Conservation (phyloP, 2,113 vertebrate species). For the Triplophysa dalaica region DNA sequence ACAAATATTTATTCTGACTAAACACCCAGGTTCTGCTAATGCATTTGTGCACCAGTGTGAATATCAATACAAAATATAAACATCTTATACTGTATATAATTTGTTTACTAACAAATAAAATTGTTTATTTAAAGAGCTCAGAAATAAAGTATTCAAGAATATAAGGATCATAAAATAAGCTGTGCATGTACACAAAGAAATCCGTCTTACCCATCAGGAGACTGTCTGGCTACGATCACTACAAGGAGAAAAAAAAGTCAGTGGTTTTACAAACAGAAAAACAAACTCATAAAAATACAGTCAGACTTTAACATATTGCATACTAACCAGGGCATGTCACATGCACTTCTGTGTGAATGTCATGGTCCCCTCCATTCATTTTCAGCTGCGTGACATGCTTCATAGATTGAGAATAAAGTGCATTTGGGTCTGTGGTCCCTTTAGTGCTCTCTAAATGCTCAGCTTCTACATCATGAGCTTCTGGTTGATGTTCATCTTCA, state of each 20-base stretch:
- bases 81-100: not conserved
- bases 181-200: not conserved
- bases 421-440: slow-evolving; percentile 20
- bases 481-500: slow-evolving; percentile 47
- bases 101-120: too few relatives aligned
- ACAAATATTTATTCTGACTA: too few relatives aligned
- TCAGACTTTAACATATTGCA: not conserved
- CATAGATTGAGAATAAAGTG: slow-evolving; percentile 52
- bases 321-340: slow-evolving; percentile 35
- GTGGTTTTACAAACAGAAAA: not conserved
- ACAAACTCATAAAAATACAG: not conserved
- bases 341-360: not conserved
- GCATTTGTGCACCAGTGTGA: too few relatives aligned
- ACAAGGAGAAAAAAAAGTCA: not conserved
- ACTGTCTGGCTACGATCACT: slow-evolving; percentile 48
- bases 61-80: not conserved
- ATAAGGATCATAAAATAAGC: not conserved
- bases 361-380: slow-evolving; percentile 32
- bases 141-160: not conserved
- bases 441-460: slow-evolving; percentile 13
- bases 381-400: slow-evolving; percentile 14
- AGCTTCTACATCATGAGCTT: slow-evolving; percentile 5
- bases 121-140: too few relatives aligned
- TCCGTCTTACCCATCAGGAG: slow-evolving; percentile 53
- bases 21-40: too few relatives aligned